Evolutionary conservation across 2,797 vertebrate genomes (phyloP), one percentile per base, ranked within the genome.

Genomic region (Chrosomus eos): DNA sequence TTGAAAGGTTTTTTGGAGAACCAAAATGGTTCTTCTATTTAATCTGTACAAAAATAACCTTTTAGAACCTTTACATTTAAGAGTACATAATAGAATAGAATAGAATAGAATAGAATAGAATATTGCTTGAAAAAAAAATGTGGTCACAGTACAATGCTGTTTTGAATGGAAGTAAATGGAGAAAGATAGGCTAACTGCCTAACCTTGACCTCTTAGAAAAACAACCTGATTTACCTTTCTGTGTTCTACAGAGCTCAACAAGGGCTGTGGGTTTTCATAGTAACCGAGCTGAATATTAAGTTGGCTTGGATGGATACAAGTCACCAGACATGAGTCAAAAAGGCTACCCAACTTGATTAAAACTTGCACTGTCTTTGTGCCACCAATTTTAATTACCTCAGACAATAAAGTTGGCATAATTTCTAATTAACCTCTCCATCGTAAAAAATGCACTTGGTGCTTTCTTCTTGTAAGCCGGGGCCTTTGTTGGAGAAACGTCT

Each of bases 381-480:
- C 82, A 68, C 67, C 82, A 71, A n/a, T 86, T 86, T 88, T 87
- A 90, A 88, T 90, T 88, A 90, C 82, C 76, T 74, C 87, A 70
- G 76, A 88, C 88, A 89, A 87, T 88, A 83, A 89, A 87, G 71
- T 81, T 84, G 58, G 80, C 60, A 84, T 84, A 45, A 79, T 89
- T 89, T 85, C 73, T 88, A 90, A 90, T 89, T 89, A 89, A 88
- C 86, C 78, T 85, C 85, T 60, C 45, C 51, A 51, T 80, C 23
- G 16, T 55, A 67, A 60, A 23, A 53, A 80, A 36, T 11, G 4
- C 43, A 31, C 76, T 19, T 5, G 1, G 48, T 43, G 66, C 68
- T 76, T 82, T 78, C 60, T 40, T 79, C 74, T 73, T 73, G 74
- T 82, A 67, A 82, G 82, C 14, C 40, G 23, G 21, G 9, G 19